These are phyloP conservation scores for Babyrousa celebensis DNA, from an alignment of 2,797 vertebrate genomes.

Conservation along the genomic window DNA sequence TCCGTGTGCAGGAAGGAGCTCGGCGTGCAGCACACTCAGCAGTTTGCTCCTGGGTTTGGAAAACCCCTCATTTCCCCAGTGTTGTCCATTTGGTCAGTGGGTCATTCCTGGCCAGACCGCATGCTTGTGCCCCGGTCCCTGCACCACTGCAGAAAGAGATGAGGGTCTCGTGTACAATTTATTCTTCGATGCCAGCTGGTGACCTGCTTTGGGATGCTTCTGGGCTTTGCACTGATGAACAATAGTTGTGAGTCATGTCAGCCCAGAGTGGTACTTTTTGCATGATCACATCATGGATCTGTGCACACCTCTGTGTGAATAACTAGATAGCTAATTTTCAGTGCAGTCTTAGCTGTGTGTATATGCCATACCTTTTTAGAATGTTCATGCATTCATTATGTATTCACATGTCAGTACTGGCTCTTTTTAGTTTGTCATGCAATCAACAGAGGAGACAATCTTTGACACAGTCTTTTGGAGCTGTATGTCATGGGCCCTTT, in stretches of 20 bases:
- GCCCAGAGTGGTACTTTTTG: neutral
- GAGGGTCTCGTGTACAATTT: too few species aligned
- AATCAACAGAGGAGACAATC: neutral
- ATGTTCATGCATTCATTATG: neutral
- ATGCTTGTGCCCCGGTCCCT: neutral
- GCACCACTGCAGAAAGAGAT: neutral
- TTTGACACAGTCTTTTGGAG: neutral
- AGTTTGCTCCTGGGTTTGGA: neutral
- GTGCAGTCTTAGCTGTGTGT: neutral
- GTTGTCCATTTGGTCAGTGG: rapidly evolving
- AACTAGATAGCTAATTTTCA: neutral
- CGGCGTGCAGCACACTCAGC: rapidly evolving
- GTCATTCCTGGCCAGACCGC: neutral
- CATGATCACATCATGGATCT: neutral
- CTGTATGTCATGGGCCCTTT: neutral
- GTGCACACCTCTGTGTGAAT: neutral
- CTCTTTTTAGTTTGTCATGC: neutral
- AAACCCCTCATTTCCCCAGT: neutral
- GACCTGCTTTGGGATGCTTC: neutral
- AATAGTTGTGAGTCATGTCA: neutral
- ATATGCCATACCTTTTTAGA: neutral
- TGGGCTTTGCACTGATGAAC: neutral
- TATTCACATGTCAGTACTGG: neutral
- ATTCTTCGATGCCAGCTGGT: neutral
- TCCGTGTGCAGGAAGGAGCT: neutral